phyloP scores from a whole-genome alignment of 2,888 invertebrate genomes.

The Lymantria monacha region DNA sequence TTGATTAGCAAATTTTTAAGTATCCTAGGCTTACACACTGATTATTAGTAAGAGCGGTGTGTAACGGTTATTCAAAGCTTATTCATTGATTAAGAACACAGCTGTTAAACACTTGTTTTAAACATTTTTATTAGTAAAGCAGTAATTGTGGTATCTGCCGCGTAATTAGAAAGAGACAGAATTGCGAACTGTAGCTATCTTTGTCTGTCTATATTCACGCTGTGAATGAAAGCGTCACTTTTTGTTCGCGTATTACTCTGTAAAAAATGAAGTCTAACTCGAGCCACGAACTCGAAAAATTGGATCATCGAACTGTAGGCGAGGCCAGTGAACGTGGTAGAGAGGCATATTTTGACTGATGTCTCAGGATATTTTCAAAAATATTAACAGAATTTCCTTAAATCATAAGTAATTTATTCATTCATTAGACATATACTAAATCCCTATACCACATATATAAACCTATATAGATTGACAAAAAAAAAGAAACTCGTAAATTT shows the following conservation, averaged over 20 bases:
- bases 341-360: conserved; percentile 30
- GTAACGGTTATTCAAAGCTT: too few relatives aligned
- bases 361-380: too few relatives aligned
- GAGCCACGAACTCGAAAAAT: conserved; percentile 62
- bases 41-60: too few relatives aligned
- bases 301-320: conserved; percentile 72
- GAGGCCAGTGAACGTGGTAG: conserved; percentile 61
- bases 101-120: too few relatives aligned
- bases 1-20: too few relatives aligned
- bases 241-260: conserved; percentile 51
- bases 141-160: conserved; percentile 38
- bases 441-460: background rate
- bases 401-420: too few relatives aligned
- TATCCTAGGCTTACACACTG: too few relatives aligned
- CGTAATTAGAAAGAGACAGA: conserved; percentile 54
- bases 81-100: too few relatives aligned
- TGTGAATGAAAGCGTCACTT: conserved; percentile 63
- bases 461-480: background rate
- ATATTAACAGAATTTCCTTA: too few relatives aligned
- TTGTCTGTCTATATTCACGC: conserved; percentile 43
- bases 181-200: conserved; percentile 45
- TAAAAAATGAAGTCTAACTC: conserved; percentile 66
- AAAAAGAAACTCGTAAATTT: background rate
- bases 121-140: too few relatives aligned
- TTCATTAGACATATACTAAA: too few relatives aligned